These are phyloP conservation scores for Esox niger DNA, from an alignment of 2,113 vertebrate species.

Conservation along the genomic window DNA sequence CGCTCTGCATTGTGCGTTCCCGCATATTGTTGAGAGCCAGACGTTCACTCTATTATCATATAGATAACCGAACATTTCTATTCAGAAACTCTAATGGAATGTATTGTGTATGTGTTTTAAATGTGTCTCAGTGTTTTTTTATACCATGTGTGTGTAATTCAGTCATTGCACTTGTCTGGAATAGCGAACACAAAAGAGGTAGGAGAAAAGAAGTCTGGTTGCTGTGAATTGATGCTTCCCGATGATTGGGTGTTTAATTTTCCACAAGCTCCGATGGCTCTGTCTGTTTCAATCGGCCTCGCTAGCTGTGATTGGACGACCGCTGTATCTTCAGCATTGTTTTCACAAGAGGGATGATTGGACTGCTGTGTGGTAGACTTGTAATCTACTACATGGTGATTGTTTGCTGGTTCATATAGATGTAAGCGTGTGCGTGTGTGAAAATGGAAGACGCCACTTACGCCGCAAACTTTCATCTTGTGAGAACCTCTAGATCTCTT, in stretches of 20 bases:
- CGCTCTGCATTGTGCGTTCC: constrained; percentile 52
- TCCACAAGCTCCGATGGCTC: not conserved
- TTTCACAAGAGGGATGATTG: constrained; percentile 23
- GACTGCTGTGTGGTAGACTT: constrained; percentile 20
- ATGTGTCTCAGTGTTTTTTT: constrained; percentile 32
- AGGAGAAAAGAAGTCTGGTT: constrained; percentile 13
- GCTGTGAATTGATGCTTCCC: not conserved
- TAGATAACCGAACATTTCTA: constrained; percentile 70
- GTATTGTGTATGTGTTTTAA: constrained; percentile 52
- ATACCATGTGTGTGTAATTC: constrained; percentile 31
- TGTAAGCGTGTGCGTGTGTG: not conserved
- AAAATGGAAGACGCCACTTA: constrained; percentile 30
- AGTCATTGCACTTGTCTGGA: constrained; percentile 22
- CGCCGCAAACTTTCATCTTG: not conserved
- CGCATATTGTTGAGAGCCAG: constrained; percentile 55
- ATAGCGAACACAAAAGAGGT: constrained; percentile 21
- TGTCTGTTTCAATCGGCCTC: not conserved
- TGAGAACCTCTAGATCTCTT: not conserved
- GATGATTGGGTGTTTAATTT: not conserved
- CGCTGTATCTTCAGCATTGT: constrained; percentile 15
- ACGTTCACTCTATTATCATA: constrained; percentile 67
- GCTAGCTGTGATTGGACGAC: constrained; percentile 8
- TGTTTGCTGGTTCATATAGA: not conserved
- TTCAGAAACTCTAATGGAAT: constrained; percentile 54
- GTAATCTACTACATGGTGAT: not conserved